phyloP scores from a whole-genome alignment of 2,888 invertebrate genomes.

The Agrotis puta region DNA sequence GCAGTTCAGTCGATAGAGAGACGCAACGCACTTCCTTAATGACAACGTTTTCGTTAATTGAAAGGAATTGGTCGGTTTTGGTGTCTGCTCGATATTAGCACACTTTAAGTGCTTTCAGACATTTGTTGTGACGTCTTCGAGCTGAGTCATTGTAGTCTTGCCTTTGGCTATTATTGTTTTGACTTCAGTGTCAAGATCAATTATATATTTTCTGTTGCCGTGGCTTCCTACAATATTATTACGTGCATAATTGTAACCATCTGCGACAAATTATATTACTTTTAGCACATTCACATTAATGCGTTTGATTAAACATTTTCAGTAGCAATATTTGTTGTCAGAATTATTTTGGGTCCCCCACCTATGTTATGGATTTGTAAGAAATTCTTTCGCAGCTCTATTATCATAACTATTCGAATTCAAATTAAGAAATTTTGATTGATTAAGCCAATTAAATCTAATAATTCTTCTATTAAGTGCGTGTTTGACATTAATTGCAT shows the following conservation, averaged over 20 bases:
- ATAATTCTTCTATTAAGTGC: constrained; percentile 10
- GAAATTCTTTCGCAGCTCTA: not conserved
- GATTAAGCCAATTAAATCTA: constrained; percentile 25
- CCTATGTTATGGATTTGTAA: not conserved
- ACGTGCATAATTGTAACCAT: too few species aligned
- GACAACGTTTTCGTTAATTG: constrained; percentile 45
- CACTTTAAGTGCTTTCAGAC: constrained; percentile 6
- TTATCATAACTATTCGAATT: not conserved
- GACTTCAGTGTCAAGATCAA: not conserved
- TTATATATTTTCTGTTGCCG: not conserved
- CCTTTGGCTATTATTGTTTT: not conserved
- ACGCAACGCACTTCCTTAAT: constrained; percentile 27
- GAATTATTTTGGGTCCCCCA: not conserved
- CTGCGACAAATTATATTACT: too few species aligned
- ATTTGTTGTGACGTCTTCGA: constrained; percentile 2
- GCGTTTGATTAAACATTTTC: too few species aligned
- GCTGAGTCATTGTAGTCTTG: constrained; percentile 8
- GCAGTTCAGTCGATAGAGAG: constrained; percentile 25
- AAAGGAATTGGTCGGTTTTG: constrained; percentile 47
- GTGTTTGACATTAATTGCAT: constrained; percentile 30
- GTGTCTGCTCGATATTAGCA: constrained; percentile 44
- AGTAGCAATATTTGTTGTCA: not conserved
- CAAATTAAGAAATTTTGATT: constrained; percentile 26
- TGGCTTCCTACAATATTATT: not conserved
- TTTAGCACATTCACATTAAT: too few species aligned